Evolutionary conservation across 2,113 vertebrate genomes (phyloP), one percentile per base, ranked within the genome.

Genomic region (Callopanchax toddi): DNA sequence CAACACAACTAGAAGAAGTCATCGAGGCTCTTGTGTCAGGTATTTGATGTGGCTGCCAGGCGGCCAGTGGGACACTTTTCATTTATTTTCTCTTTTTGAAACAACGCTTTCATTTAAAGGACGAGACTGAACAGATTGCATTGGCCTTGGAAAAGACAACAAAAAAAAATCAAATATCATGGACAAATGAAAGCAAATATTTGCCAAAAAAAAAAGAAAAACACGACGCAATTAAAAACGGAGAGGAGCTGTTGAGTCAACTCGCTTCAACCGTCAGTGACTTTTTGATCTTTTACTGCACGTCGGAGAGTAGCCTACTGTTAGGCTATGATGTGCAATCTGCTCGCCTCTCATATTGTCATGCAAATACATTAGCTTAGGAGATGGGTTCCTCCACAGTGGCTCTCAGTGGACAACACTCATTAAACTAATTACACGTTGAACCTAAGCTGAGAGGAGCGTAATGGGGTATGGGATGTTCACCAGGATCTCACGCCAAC

Each of bases 21-120:
- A 82, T 75, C 70, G 78, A 85, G 71, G 60, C 57, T 65, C 68
- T 67, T 15, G 64, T 82, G 78, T 68, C 58, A 72, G 74, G 37
- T 75, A 82, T 91, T 81, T 85, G 86, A 92, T 89, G 87, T 86
- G 56, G 86, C 81, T 89, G 91, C 88, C 83, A 86, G 84, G 78
- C 83, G 77, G 76, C 78, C 90, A 90, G 90, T 90, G 89, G 86
- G 87, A 90, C 62, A 61, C 84, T 79, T 75, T 79, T 71, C 83
- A 84, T 89, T 86, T 84, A 82, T 90, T 92, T 86, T 69, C 60
- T 82, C 83, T 66, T 80, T 86, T 89, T 71, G 81, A 75, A 67
- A 89, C 71, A 80, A 81, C 84, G 89, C 91, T 92, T 89, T 89
- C 89, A 89, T 90, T 91, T 84, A 84, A 86, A 87, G 78, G 87